Percentiles rank a stretch among this genome's conserved stretches.
phyloP scores from a whole-genome alignment of 2,113 vertebrate species.

The Poeciliopsis occidentalis region DNA sequence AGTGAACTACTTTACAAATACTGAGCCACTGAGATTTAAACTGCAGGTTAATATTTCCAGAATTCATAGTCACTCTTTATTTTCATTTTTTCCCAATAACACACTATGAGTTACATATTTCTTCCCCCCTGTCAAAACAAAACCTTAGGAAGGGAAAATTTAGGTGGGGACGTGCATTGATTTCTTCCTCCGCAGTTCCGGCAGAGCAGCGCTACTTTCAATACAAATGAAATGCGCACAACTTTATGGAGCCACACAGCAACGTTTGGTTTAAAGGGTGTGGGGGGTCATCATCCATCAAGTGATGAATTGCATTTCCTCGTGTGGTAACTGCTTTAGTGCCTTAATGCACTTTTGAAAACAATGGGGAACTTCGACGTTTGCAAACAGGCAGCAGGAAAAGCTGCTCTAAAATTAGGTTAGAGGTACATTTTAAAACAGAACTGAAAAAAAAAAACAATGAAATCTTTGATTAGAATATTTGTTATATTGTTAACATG shows the following conservation, averaged over 20 bases:
- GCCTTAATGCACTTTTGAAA: conserved; percentile 56
- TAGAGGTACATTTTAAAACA: background rate
- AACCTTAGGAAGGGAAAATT: conserved; percentile 43
- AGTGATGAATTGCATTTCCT: conserved; percentile 59
- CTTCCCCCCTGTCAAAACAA: conserved; percentile 55
- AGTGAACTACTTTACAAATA: background rate
- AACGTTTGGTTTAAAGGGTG: conserved; percentile 56
- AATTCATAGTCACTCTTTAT: conserved; percentile 42
- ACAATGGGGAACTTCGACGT: conserved; percentile 52
- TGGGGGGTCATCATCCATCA: conserved; percentile 61
- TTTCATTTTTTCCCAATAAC: conserved; percentile 33
- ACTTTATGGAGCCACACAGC: conserved; percentile 35
- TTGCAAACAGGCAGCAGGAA: conserved; percentile 22
- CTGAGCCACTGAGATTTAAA: conserved; percentile 4
- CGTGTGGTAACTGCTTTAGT: conserved; percentile 20
- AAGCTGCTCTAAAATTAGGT: background rate
- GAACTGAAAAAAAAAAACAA: background rate
- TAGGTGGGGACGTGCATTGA: conserved; percentile 48
- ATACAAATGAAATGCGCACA: conserved; percentile 53
- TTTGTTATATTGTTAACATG: background rate
- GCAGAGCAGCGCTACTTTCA: conserved; percentile 40
- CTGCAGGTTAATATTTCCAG: conserved; percentile 26
- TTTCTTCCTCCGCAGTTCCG: conserved; percentile 48
- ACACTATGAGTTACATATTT: conserved; percentile 33
- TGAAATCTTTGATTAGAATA: background rate